These are phyloP conservation scores for Sporophila hypoxantha DNA, from an alignment of 2,113 vertebrate species.

Conservation along the genomic window DNA sequence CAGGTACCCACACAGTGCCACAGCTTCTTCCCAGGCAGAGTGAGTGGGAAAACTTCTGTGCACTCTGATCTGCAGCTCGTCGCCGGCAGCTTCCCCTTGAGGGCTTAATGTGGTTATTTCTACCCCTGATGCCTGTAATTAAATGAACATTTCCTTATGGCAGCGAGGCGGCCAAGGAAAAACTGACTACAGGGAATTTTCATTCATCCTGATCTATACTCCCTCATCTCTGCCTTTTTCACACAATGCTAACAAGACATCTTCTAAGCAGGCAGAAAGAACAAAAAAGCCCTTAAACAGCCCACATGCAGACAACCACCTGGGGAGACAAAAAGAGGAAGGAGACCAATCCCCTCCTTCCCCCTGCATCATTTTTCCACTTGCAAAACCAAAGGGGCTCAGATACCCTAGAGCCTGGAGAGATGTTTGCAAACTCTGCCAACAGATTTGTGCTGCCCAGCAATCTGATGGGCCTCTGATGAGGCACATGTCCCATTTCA, in stretches of 20 bases:
- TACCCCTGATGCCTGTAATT: slow-evolving; percentile 52
- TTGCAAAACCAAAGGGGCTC: background rate
- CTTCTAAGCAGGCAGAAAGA: background rate
- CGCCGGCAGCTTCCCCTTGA: slow-evolving; percentile 26
- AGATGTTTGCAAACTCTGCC: background rate
- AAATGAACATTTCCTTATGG: slow-evolving; percentile 53
- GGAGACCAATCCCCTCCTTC: background rate
- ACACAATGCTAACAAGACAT: slow-evolving; percentile 25
- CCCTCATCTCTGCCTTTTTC: background rate
- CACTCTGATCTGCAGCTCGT: background rate
- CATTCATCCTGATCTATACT: slow-evolving; percentile 41
- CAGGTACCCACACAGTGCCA: background rate
- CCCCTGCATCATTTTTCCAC: background rate
- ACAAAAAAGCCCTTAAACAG: background rate
- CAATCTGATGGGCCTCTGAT: background rate
- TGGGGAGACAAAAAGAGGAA: background rate
- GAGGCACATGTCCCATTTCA: background rate
- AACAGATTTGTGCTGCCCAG: background rate
- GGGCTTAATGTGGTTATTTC: slow-evolving; percentile 54
- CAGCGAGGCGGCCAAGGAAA: slow-evolving; percentile 29
- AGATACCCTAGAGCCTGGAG: background rate
- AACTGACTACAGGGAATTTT: slow-evolving; percentile 50
- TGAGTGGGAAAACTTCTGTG: background rate
- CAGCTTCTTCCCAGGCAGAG: background rate
- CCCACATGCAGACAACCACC: background rate